A percentile compares a stretch with the other conserved stretches of the same genome.
Conservation (phyloP, 2,113 vertebrate species). For the Zosterops japonicus region DNA sequence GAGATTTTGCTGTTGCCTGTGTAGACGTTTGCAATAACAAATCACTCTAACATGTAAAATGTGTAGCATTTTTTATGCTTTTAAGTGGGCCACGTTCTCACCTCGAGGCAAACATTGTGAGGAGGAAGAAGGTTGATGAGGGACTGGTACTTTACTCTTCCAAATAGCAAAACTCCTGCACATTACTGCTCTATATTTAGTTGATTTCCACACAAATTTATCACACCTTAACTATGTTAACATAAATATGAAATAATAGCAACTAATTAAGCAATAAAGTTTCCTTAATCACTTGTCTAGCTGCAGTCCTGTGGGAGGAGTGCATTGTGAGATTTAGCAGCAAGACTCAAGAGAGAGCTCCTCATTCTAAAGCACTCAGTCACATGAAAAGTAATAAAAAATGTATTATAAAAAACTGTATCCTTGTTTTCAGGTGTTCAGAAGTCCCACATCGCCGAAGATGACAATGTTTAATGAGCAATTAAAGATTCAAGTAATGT, state of each 20-base stretch:
- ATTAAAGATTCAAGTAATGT: background rate
- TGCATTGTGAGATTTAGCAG: background rate
- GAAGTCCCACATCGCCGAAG: background rate
- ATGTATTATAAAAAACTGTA: background rate
- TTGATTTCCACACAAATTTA: background rate
- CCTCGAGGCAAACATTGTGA: background rate
- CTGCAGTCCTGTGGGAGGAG: background rate
- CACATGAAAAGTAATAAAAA: background rate
- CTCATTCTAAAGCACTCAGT: background rate
- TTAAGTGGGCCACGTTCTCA: background rate
- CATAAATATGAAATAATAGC: background rate
- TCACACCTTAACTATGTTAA: background rate
- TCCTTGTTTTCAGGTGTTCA: background rate
- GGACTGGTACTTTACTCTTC: background rate
- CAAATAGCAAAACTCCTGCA: background rate
- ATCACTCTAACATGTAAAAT: background rate
- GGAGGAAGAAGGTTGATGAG: background rate
- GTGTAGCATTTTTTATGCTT: background rate
- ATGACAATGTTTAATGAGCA: background rate
- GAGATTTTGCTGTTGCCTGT: background rate
- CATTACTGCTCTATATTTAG: background rate
- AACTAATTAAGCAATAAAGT: background rate
- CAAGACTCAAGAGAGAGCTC: background rate
- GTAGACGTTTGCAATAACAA: background rate
- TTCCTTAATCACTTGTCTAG: background rate